phyloP scores from a whole-genome alignment of 2,797 vertebrate species.

The Semaprochilodus insignis region DNA sequence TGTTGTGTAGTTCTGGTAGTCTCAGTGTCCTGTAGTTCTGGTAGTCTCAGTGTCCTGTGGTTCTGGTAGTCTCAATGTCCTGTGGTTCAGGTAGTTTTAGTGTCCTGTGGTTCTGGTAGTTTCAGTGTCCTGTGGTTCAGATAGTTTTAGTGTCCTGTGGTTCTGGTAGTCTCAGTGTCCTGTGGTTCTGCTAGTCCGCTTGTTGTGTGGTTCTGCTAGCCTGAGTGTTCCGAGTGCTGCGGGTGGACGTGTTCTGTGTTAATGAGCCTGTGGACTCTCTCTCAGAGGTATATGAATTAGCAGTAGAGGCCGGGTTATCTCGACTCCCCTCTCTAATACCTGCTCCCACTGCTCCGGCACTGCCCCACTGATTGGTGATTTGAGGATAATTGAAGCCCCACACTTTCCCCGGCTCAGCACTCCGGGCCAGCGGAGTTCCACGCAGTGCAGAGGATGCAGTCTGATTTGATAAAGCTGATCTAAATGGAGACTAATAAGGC shows the following conservation, averaged over 20 bases:
- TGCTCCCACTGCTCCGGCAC: conserved; percentile 33
- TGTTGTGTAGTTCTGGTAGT: no score
- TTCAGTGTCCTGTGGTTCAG: no score
- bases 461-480: conserved; percentile 22
- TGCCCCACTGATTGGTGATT: conserved; percentile 46
- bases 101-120: no score
- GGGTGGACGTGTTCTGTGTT: conserved; percentile 19
- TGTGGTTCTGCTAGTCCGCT: no score
- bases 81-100: no score
- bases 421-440: conserved; percentile 26
- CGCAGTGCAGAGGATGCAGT: conserved; percentile 9
- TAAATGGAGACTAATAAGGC: conserved; percentile 37
- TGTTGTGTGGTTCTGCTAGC: background rate
- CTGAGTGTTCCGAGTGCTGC: conserved; percentile 34
- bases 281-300: conserved; percentile 38
- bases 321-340: conserved; percentile 47
- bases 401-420: conserved; percentile 1
- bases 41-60: no score
- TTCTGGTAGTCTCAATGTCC: no score
- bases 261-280: conserved; percentile 37
- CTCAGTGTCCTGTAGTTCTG: no score
- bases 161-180: no score
- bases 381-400: conserved; percentile 40
- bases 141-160: no score
- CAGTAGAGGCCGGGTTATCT: conserved; percentile 37